phyloP scores from a whole-genome alignment of 1,140 invertebrate genomes.

The Whitmania pigra region DNA sequence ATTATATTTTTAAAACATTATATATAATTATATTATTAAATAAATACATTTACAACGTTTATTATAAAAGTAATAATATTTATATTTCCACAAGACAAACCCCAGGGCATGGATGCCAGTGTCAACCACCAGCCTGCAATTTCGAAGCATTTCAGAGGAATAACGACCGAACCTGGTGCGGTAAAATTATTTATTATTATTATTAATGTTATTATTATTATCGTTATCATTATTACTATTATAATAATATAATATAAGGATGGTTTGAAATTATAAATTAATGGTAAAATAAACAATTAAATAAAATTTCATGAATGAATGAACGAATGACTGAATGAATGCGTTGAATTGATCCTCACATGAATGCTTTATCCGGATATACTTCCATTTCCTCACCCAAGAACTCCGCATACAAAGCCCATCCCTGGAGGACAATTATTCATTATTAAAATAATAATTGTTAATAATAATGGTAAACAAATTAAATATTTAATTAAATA shows the following conservation, averaged over 20 bases:
- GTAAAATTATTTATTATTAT: background rate
- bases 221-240: no score
- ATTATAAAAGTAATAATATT: background rate
- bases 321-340: background rate
- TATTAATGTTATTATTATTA: no score
- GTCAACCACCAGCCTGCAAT: conserved; percentile 42
- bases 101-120: conserved; percentile 43
- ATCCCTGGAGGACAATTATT: conserved; percentile 33
- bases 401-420: conserved; percentile 43
- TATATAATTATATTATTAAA: no score
- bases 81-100: conserved; percentile 28
- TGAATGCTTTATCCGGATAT: conserved; percentile 26
- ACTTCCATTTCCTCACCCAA: conserved; percentile 42
- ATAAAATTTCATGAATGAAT: no score
- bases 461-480: no score
- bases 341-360: conserved; percentile 16
- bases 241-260: no score
- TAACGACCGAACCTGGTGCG: conserved; percentile 36
- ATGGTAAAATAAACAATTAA: no score
- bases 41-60: no score
- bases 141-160: conserved; percentile 39
- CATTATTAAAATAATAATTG: background rate
- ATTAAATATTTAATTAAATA: no score
- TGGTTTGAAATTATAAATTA: no score
- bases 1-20: no score